These are phyloP conservation scores for Rhinogobio ventralis DNA, from an alignment of 2,797 vertebrate genomes.

Conservation along the genomic window DNA sequence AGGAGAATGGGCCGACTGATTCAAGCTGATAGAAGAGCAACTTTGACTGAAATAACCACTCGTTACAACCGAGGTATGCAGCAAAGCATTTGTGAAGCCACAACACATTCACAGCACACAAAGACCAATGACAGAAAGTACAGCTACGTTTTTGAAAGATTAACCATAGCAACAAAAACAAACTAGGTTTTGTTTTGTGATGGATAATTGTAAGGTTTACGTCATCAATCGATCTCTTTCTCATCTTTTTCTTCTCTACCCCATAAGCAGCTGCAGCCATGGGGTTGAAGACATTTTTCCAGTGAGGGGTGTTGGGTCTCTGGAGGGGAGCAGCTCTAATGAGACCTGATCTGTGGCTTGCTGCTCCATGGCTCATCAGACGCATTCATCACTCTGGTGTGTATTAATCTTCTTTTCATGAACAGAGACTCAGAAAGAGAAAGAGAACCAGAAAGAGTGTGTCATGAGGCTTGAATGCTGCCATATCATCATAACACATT, in stretches of 20 bases:
- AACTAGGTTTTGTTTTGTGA: neutral
- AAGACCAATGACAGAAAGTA: constrained; percentile 36
- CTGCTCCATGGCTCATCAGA: constrained; percentile 31
- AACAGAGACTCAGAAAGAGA: neutral
- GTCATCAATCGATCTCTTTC: neutral
- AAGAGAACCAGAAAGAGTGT: neutral
- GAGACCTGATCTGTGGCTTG: constrained; percentile 38
- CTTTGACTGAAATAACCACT: too few relatives aligned
- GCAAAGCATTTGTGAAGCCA: too few relatives aligned
- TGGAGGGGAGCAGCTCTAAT: constrained; percentile 30
- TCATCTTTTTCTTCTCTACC: constrained; percentile 19
- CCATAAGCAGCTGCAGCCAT: constrained; percentile 31
- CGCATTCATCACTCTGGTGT: constrained; percentile 33
- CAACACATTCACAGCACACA: constrained; percentile 29
- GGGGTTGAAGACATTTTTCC: constrained; percentile 45
- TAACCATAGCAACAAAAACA: constrained; percentile 25
- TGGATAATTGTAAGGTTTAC: neutral
- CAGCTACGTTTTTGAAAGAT: constrained; percentile 16
- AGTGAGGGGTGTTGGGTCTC: constrained; percentile 21
- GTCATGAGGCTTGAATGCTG: neutral
- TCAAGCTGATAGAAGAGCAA: constrained; percentile 1
- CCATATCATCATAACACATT: neutral
- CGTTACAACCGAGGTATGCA: too few relatives aligned
- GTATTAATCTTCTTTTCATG: constrained; percentile 20
- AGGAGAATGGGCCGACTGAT: too few relatives aligned